Evolutionary conservation across 2,797 vertebrate species (phyloP).

Genomic region (Stomatorhinus walkeri): DNA sequence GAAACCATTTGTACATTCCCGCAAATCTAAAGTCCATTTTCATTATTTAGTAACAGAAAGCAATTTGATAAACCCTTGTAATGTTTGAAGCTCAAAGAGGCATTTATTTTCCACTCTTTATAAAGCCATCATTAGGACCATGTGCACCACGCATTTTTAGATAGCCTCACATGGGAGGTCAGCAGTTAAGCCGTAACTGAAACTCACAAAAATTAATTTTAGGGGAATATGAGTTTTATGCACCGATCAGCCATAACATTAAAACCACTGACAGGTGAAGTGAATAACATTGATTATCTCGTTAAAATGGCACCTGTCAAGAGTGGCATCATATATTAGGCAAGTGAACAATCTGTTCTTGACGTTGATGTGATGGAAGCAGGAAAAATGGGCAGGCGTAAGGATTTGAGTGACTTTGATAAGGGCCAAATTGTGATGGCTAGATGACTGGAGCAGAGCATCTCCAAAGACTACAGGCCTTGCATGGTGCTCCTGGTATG

Average conservation of each 20-base stretch:
- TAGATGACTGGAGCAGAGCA: not conserved
- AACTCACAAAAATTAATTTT: slow-evolving; percentile 50
- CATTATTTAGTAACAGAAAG: slow-evolving; percentile 5
- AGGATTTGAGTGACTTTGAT: not conserved
- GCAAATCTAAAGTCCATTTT: slow-evolving; percentile 12
- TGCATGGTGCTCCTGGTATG: not conserved
- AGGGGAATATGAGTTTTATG: slow-evolving; percentile 49
- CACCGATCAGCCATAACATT: slow-evolving; percentile 16
- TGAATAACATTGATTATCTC: slow-evolving; percentile 30
- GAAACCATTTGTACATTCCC: not conserved
- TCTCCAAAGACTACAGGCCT: not conserved
- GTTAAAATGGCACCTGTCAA: not conserved
- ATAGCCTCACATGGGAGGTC: slow-evolving; percentile 49
- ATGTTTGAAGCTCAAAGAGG: not conserved
- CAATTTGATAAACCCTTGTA: slow-evolving; percentile 7
- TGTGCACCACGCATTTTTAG: slow-evolving; percentile 41
- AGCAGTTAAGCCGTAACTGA: slow-evolving; percentile 55
- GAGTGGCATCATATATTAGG: not conserved
- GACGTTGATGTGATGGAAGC: not conserved
- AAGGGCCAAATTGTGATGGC: not conserved
- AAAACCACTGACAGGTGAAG: slow-evolving; percentile 33
- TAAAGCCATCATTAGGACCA: slow-evolving; percentile 47
- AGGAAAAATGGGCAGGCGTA: not conserved
- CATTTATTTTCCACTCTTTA: not conserved
- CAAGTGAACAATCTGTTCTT: not conserved